phyloP scores from a whole-genome alignment of 2,113 vertebrate species.

The Oostethus manadensis region DNA sequence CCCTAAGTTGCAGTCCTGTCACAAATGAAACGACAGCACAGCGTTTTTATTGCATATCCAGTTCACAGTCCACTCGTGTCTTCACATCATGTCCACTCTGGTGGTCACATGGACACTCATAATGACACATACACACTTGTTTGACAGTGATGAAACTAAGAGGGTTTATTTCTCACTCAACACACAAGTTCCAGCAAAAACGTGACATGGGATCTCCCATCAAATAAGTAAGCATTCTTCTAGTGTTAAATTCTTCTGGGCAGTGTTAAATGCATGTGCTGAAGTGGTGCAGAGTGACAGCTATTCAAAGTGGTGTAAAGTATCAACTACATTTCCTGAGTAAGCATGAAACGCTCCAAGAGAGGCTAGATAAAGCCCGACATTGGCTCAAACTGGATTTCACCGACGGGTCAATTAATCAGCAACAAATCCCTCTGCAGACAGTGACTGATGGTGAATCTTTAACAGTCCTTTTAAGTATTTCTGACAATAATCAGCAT shows the following conservation, averaged over 20 bases:
- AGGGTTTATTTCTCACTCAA: conserved; percentile 40
- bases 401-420: conserved; percentile 25
- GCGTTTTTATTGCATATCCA: conserved; percentile 13
- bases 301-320: conserved; percentile 46
- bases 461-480: conserved; percentile 12
- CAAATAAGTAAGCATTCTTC: too few relatives aligned
- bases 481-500: conserved; percentile 16
- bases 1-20: too few relatives aligned
- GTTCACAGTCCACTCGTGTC: conserved; percentile 20
- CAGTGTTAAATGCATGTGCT: conserved; percentile 15
- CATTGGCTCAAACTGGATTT: conserved; percentile 18
- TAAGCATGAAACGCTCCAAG: conserved; percentile 8
- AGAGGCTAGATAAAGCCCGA: conserved; percentile 8
- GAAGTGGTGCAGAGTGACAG: conserved; percentile 20
- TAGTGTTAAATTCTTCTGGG: conserved; percentile 15
- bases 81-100: conserved; percentile 22
- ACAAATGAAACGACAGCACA: too few relatives aligned
- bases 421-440: conserved; percentile 2
- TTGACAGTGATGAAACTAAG: conserved; percentile 23
- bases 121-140: conserved; percentile 4
- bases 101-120: background rate
- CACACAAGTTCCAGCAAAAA: conserved; percentile 25
- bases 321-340: conserved; percentile 23
- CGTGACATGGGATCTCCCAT: background rate
- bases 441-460: background rate